Evolutionary conservation across 2,888 invertebrate species (phyloP), one percentile per base, ranked within the genome.

Genomic region (Leptura quadrifasciata): DNA sequence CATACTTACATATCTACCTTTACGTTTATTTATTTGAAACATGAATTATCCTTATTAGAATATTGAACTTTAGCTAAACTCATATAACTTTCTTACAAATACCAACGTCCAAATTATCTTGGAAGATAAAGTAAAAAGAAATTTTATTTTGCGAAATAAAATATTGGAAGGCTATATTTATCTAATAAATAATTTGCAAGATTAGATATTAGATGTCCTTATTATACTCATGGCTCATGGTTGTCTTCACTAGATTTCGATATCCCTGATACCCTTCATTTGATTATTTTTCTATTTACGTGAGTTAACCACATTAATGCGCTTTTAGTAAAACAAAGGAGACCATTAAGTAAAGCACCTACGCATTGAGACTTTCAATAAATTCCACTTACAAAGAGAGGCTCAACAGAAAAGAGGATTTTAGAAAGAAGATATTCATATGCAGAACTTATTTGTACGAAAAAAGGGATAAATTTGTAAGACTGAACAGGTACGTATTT

Each of bases 381-480:
- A 47, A 47, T 47, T 47, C 47, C 15, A 47, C 47, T 47, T 47
- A 47, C 12, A 47, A 47, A 47, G 47, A 47, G 47, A 15, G 12
- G n/a, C 47, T 47, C 15, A 0, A n/a, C n/a, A 47, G n/a, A 47
- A n/a, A 5, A n/a, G 47, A 47, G 47, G 47, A n/a, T 47, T 47
- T 47, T 47, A n/a, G 47, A 47, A 47, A 47, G n/a, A n/a, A n/a
- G 47, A 47, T n/a, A 47, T 47, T 47, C n/a, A n/a, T n/a, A n/a
- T n/a, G n/a, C 47, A n/a, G 12, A 39, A 39, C 39, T 39, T 39
- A 39, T 15, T 39, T 39, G 12, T 12, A 39, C 12, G 12, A 12
- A 39, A 39, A 35, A 47, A 47, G 15, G 1, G 2, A 47, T 47
- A 47, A n/a, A n/a, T 47, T 47, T n/a, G 47, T 39, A 39, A 1